Evolutionary conservation across 2,113 vertebrate species (phyloP).

Genomic region (Rousettus leschenaultii): DNA sequence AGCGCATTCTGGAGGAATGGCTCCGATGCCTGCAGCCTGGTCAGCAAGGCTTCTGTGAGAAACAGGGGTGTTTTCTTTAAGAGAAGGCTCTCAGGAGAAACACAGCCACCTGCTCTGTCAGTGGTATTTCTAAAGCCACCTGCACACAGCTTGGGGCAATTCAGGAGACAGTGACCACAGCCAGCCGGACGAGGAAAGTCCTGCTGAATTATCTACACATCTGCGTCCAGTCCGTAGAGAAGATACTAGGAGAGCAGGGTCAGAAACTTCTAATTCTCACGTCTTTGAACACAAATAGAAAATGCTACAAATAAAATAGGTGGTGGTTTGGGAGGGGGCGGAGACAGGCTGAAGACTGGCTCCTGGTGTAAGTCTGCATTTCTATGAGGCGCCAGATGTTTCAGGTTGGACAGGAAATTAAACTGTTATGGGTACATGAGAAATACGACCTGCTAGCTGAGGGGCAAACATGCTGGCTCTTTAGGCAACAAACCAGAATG

Average conservation of each 20-base stretch:
- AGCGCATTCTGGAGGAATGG: neutral
- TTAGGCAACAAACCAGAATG: neutral
- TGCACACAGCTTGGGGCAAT: neutral
- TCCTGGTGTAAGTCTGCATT: neutral
- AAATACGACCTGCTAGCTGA: constrained; percentile 28
- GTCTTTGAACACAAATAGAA: neutral
- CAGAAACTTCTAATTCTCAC: neutral
- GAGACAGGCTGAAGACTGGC: neutral
- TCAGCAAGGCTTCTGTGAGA: neutral
- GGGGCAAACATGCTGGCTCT: constrained; percentile 31
- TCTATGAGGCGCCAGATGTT: neutral
- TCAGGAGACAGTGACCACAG: neutral
- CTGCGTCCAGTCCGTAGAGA: neutral
- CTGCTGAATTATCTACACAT: too few relatives aligned
- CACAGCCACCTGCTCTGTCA: neutral
- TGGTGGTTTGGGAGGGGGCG: neutral
- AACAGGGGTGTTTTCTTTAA: neutral
- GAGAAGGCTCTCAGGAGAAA: neutral
- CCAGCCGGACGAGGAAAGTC: neutral
- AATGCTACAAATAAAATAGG: neutral
- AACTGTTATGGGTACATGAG: neutral
- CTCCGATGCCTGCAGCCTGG: neutral
- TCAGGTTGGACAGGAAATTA: constrained; percentile 61
- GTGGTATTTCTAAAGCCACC: neutral
- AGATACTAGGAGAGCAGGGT: neutral